Evolutionary conservation across 2,113 vertebrate genomes (phyloP).

Genomic region (Malurus melanocephalus): DNA sequence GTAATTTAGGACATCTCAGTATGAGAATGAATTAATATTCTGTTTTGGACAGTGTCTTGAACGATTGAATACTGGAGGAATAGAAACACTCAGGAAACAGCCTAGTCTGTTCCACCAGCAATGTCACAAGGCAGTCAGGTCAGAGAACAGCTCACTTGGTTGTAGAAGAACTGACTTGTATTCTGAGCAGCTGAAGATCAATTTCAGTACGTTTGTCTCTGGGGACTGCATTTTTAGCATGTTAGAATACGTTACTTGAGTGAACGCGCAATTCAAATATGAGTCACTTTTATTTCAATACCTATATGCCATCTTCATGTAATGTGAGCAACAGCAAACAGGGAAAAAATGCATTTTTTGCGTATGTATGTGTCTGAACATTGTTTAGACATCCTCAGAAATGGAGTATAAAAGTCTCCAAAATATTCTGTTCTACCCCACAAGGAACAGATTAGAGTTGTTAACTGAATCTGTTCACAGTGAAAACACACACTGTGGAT

Average conservation of each 20-base stretch:
- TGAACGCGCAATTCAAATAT: neutral
- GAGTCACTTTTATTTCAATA: neutral
- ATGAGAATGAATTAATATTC: neutral
- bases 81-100: neutral
- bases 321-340: neutral
- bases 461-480: neutral
- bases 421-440: neutral
- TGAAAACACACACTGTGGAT: neutral
- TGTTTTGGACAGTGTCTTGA: neutral
- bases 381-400: constrained; percentile 14
- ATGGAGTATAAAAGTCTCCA: neutral
- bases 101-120: neutral
- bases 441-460: neutral
- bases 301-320: neutral
- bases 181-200: neutral
- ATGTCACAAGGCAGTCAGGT: neutral
- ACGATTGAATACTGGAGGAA: neutral
- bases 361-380: neutral
- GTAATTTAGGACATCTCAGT: neutral
- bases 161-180: neutral
- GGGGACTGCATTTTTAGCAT: neutral
- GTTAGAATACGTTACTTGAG: neutral
- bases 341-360: neutral
- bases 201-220: neutral
- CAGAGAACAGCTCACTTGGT: neutral